Base-by-base conservation (phyloP, 2,888 invertebrate species). In the Phytoseiulus persimilis region DNA sequence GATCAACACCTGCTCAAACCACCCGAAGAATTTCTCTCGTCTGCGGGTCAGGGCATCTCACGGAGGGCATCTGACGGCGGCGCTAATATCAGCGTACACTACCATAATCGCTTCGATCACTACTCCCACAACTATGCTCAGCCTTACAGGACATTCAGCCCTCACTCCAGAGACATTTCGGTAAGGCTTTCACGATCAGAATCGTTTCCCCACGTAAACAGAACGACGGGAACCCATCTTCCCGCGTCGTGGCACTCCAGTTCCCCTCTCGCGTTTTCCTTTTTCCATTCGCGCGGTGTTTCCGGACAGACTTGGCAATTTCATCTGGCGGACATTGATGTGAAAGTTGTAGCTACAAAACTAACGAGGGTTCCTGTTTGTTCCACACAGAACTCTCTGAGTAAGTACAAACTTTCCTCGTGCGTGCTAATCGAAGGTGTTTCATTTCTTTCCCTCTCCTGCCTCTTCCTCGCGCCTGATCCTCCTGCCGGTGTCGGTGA, bases 1-100 rank as follows among this genome's bases (percentile, higher is more conserved):
- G 97, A 98, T 93, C 97, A 97, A 92, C 97, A 98, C 93, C 94
- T 98, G 91, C 93, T 98, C 90, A 97, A 97, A 93, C 97, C 97
- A n/a, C 98, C 97, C 0, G 87, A 45, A 33, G 87, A 33, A 33
- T 87, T 87, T 87, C 39, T 33, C 18, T 87, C 87, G 32, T 32
- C 39, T 11, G 87, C 87, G 32, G 87, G 87, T 33, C 87, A 87
- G 14, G 92, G 92, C 33, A 90, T 93, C 90, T 97, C 97, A 9
- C 94, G 98, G 83, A 95, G 98, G 91, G 98, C 98, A 90, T 98
- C 98, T 28, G 98, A 98, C 93, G 98, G 98, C 91, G 98, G 98
- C 90, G 97, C 98, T 90, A 97, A 98, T 94, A 91, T 91, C 87
- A 87, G 87, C 87, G 87, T 87, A 45, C 87, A 87, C 32, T 87